These are phyloP conservation scores for Telmatherina bonti DNA, from an alignment of 2,797 vertebrate species.

Conservation along the genomic window DNA sequence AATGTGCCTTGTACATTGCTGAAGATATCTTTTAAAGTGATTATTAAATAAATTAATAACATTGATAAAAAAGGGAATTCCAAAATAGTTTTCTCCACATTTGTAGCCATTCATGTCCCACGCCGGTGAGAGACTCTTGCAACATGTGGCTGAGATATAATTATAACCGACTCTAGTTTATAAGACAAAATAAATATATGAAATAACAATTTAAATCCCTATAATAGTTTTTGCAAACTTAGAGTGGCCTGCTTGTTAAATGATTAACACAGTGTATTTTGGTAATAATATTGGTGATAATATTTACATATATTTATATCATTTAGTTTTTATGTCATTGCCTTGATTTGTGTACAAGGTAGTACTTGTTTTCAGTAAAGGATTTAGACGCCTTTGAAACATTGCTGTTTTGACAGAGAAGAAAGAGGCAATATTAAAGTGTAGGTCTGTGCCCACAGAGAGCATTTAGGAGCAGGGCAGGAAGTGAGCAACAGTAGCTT, in stretches of 20 bases:
- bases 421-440: neutral
- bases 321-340: too few species aligned
- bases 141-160: too few species aligned
- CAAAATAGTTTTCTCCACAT: neutral
- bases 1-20: neutral
- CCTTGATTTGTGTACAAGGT: neutral
- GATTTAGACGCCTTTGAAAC: neutral
- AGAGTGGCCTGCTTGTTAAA: too few species aligned
- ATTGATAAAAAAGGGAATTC: neutral
- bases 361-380: neutral
- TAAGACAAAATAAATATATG: too few species aligned
- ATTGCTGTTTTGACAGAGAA: slow-evolving; percentile 5
- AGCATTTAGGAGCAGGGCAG: slow-evolving; percentile 35
- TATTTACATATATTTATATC: too few species aligned
- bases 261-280: too few species aligned
- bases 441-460: slow-evolving; percentile 9
- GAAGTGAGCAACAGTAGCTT: slow-evolving; percentile 36
- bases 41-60: neutral
- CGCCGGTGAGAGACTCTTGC: too few species aligned
- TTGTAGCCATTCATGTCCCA: too few species aligned
- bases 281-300: too few species aligned
- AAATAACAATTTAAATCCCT: too few species aligned
- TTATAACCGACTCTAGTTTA: too few species aligned
- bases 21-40: neutral
- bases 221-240: too few species aligned